Evolutionary conservation across 2,113 vertebrate genomes (phyloP).

Genomic region (Callopanchax toddi): DNA sequence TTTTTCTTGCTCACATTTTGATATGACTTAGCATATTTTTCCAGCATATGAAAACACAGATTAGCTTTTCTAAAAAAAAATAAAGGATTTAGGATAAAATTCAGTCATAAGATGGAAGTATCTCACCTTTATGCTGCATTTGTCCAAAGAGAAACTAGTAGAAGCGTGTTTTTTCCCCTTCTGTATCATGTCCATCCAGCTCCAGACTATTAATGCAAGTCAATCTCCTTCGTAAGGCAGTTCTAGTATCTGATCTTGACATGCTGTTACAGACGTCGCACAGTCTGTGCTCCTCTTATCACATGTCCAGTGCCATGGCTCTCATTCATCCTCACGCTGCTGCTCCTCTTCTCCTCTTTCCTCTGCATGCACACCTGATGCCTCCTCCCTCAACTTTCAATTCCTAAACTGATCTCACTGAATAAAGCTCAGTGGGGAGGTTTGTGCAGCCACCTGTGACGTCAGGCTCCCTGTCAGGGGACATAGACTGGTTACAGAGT

Average conservation of each 20-base stretch:
- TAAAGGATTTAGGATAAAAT: neutral
- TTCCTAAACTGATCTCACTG: conserved; percentile 46
- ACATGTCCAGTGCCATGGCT: conserved; percentile 4
- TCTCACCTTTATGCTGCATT: conserved; percentile 63
- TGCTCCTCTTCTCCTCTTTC: conserved; percentile 44
- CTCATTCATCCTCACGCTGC: conserved; percentile 41
- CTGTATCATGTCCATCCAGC: conserved; percentile 6
- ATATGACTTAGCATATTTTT: neutral
- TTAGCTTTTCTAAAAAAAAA: neutral
- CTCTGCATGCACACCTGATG: conserved; percentile 59
- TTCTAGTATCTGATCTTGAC: conserved; percentile 31
- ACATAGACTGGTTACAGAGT: conserved; percentile 55
- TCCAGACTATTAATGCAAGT: conserved; percentile 16
- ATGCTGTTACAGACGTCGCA: conserved; percentile 27
- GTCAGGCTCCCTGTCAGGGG: conserved; percentile 65
- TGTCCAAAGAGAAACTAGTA: conserved; percentile 50
- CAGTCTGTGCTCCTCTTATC: conserved; percentile 33
- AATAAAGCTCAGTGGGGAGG: conserved; percentile 55
- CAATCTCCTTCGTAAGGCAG: neutral
- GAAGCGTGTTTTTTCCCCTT: conserved; percentile 6
- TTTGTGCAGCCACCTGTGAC: conserved; percentile 61
- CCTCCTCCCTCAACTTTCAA: conserved; percentile 44
- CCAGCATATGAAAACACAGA: neutral
- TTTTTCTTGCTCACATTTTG: neutral
- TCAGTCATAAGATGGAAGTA: neutral